Base-by-base conservation (phyloP, 2,888 invertebrate genomes). In the Drosophila neutralis region DNA sequence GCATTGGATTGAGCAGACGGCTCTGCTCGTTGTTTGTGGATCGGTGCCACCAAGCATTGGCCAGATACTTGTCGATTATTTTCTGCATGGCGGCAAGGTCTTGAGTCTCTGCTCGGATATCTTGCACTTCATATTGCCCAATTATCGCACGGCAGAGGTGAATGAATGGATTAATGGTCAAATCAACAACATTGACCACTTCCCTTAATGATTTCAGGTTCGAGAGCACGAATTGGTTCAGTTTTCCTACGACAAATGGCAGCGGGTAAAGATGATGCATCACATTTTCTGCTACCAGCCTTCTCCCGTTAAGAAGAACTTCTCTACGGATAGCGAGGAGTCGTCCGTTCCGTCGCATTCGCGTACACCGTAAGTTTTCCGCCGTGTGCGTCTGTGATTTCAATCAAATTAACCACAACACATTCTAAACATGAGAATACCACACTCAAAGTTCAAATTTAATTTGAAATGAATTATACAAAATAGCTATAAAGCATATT, bases 211-310 rank as follows among this genome's bases (percentile, higher is more conserved):
- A 2, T 49, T 60, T 1, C 33, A 96, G 96, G 95, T 97, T 42
- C 95, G 97, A 31, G 97, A 97, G 93, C 96, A 96, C 90, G 97
- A 97, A 92, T 93, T 97, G 58, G 97, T 97, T 2, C 95, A 96
- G 81, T 97, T 97, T 91, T 96, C 96, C 3, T 97, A 97, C 83
- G 96, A 96, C 75, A 95, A 96, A 91, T 97, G 97, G 97, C 95
- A 96, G 89, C 95, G 96, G 7, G 96, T 97, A 0, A 95, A 95
- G 91, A 96, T 97, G 96, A 96, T 97, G 94, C 97, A 97, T 92
- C 97, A 97, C 89, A 96, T 97, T 76, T 97, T 97, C 92, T 97
- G 97, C 90, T 97, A 97, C 91, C 97, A 97, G 92, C 97, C 97
- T 0, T 97, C 97, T 1, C 97, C 97, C 0, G 95, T 96, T 2